These are phyloP conservation scores for Coreius guichenoti DNA, from an alignment of 2,797 vertebrate genomes.

Conservation along the genomic window DNA sequence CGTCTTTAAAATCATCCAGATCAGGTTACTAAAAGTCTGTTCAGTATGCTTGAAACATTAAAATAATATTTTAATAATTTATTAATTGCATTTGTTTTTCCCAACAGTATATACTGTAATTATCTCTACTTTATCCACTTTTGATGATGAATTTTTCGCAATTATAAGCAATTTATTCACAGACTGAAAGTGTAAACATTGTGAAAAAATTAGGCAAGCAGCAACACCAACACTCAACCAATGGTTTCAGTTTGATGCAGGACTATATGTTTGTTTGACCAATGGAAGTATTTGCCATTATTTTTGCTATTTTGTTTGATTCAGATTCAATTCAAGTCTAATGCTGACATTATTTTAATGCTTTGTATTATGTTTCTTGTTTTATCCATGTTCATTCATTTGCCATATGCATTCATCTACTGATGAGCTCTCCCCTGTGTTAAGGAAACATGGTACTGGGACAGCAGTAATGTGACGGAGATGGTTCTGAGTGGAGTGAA, in stretches of 20 bases:
- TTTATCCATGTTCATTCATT: background rate
- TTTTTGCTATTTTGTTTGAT: background rate
- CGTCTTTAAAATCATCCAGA: background rate
- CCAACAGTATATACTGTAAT: background rate
- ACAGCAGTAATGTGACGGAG: conserved; percentile 89
- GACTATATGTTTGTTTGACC: background rate
- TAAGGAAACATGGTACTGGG: conserved; percentile 99
- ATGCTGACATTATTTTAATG: background rate
- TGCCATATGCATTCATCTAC: conserved; percentile 5
- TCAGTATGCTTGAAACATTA: background rate
- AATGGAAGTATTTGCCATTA: background rate
- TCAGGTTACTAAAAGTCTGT: background rate
- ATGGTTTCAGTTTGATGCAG: background rate
- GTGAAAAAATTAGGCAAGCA: background rate
- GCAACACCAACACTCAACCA: background rate
- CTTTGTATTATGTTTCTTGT: background rate
- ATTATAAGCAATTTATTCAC: background rate
- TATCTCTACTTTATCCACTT: background rate
- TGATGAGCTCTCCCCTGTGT: conserved; percentile 39
- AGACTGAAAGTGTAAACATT: background rate
- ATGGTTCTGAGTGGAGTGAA: conserved; percentile 94
- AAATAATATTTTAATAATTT: background rate
- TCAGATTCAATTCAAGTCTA: background rate
- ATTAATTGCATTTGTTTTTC: background rate
- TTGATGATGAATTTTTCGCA: background rate